These are phyloP conservation scores for Eledone cirrhosa DNA, from an alignment of 2,888 invertebrate species.

Conservation along the genomic window DNA sequence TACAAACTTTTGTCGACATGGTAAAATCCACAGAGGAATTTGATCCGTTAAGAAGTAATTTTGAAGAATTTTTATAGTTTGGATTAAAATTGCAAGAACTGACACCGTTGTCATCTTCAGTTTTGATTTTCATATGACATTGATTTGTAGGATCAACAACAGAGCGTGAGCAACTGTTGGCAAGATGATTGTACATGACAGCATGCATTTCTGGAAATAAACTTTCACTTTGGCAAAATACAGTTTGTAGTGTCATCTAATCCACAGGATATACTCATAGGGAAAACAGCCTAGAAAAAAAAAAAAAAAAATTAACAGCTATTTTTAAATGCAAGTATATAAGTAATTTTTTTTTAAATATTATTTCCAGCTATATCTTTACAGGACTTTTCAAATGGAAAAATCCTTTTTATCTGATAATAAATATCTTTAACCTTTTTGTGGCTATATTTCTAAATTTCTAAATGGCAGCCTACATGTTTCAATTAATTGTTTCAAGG, in stretches of 20 bases:
- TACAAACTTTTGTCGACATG: background rate
- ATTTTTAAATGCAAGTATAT: background rate
- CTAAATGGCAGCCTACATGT: no score
- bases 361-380: no score
- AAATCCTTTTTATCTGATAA: no score
- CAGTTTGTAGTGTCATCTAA: no score
- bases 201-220: background rate
- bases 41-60: background rate
- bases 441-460: no score
- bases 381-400: no score
- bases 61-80: background rate
- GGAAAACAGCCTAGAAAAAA: background rate
- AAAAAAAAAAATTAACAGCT: background rate
- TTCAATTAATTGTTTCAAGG: no score
- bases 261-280: background rate
- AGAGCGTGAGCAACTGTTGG: background rate
- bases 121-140: slow-evolving; percentile 9
- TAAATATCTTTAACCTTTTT: no score
- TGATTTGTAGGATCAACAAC: background rate
- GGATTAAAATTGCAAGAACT: background rate
- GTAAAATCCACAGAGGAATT: background rate
- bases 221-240: background rate
- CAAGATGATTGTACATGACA: slow-evolving; percentile 14
- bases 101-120: background rate
- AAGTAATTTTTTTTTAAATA: no score